A percentile compares a stretch with the other conserved stretches of the same genome.
Evolutionary conservation across 2,888 invertebrate species (phyloP).

Genomic region (Morpho deidamia): DNA sequence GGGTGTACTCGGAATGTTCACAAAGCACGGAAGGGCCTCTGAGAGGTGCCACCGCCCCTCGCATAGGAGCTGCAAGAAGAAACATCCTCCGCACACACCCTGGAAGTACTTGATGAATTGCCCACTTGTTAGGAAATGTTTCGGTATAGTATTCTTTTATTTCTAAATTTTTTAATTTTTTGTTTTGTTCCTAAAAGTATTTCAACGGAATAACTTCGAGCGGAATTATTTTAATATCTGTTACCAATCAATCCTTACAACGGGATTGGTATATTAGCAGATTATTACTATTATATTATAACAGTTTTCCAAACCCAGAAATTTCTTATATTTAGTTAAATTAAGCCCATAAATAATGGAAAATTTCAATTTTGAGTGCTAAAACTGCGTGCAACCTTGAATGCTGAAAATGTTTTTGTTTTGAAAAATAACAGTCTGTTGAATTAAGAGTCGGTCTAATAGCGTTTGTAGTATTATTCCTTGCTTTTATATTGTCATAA

Average conservation of each 20-base stretch:
- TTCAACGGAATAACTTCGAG: too few relatives aligned
- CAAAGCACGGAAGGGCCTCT: slow-evolving; percentile 70
- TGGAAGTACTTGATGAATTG: slow-evolving; percentile 80
- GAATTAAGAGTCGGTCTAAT: slow-evolving; percentile 3
- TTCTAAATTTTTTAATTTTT: slow-evolving; percentile 6
- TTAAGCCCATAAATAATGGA: slow-evolving; percentile 6
- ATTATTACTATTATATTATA: too few relatives aligned
- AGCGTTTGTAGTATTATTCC: background rate
- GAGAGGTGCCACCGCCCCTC: slow-evolving; percentile 68
- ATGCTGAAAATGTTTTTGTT: slow-evolving; percentile 13
- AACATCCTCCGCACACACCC: slow-evolving; percentile 71
- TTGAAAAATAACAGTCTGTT: slow-evolving; percentile 9
- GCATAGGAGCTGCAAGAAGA: slow-evolving; percentile 71
- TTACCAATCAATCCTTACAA: too few relatives aligned
- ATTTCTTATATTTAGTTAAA: background rate
- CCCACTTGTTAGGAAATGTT: slow-evolving; percentile 79
- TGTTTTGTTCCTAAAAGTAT: too few relatives aligned
- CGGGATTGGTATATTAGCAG: background rate
- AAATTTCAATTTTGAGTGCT: slow-evolving; percentile 18
- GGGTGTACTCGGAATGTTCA: slow-evolving; percentile 71
- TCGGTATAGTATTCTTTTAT: slow-evolving; percentile 70
- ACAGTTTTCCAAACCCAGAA: too few relatives aligned
- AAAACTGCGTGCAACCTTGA: slow-evolving; percentile 14
- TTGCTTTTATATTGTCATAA: background rate
- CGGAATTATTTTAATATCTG: too few relatives aligned